Evolutionary conservation across 2,888 invertebrate genomes (phyloP).

Genomic region (Sclerodermus sp.): DNA sequence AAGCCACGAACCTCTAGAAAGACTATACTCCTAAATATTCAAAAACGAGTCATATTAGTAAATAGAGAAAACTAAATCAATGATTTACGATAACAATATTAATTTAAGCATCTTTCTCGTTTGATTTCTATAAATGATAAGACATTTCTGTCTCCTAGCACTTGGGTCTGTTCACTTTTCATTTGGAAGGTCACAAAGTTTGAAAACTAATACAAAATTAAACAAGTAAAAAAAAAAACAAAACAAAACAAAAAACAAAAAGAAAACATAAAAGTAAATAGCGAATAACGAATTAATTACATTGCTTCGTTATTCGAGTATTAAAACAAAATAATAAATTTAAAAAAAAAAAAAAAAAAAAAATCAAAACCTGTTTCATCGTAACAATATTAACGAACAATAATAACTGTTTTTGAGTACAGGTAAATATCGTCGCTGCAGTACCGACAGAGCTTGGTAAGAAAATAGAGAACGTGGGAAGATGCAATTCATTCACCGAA

Average conservation of each 20-base stretch:
- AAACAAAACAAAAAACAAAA: no score
- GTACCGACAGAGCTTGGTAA: slow-evolving; percentile 4
- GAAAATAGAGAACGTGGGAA: slow-evolving; percentile 27
- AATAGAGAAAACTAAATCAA: background rate
- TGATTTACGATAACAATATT: background rate
- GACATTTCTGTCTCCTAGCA: no score
- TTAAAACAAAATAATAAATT: background rate
- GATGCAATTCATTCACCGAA: slow-evolving; percentile 30
- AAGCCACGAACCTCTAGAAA: slow-evolving; percentile 50
- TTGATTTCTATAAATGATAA: no score
- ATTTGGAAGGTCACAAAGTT: no score
- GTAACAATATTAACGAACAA: background rate
- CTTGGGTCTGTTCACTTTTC: no score
- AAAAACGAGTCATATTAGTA: slow-evolving; percentile 9
- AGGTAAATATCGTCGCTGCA: background rate
- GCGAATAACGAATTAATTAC: no score
- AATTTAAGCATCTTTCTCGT: background rate
- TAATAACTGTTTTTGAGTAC: no score
- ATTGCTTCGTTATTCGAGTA: no score
- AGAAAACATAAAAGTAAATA: no score
- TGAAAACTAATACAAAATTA: no score
- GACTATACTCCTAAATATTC: slow-evolving; percentile 43
- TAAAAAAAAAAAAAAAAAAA: slow-evolving; percentile 2
- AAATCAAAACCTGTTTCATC: slow-evolving; percentile 4
- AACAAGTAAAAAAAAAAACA: no score